Conservation (phyloP, 2,113 vertebrate genomes). For the Micronycteris hirsuta region DNA sequence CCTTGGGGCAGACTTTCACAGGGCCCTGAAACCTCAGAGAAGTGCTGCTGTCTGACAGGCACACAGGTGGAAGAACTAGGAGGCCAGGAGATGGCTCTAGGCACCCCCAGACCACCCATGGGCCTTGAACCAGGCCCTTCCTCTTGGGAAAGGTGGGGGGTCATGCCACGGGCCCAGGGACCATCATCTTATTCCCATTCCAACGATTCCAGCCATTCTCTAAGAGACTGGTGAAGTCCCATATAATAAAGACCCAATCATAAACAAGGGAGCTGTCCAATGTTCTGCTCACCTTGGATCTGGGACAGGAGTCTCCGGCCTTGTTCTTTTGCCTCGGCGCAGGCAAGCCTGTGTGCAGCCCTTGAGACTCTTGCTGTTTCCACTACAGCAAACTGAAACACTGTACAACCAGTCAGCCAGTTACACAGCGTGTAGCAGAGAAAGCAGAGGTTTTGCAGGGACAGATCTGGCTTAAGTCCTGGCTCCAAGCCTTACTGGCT, state of each 20-base stretch:
- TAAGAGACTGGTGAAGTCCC: background rate
- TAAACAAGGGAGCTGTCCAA: background rate
- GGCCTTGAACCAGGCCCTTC: background rate
- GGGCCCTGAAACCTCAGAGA: background rate
- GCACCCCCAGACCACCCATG: background rate
- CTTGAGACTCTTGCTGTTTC: no score
- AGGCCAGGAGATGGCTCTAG: background rate
- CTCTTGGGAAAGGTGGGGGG: background rate
- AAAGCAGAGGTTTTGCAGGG: background rate
- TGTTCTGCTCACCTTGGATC: background rate
- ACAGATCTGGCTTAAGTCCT: background rate
- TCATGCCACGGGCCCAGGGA: rapidly evolving
- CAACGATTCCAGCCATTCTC: background rate
- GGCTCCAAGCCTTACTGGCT: background rate
- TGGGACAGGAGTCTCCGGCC: background rate
- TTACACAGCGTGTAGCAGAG: rapidly evolving
- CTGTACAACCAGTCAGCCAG: rapidly evolving
- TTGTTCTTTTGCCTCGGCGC: background rate
- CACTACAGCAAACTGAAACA: no score
- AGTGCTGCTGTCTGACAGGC: background rate
- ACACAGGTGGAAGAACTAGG: background rate
- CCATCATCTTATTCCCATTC: rapidly evolving
- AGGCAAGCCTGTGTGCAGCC: background rate
- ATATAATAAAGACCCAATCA: background rate
- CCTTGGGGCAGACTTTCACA: no score